Evolutionary conservation across 2,888 invertebrate species (phyloP), one percentile per base, ranked within the genome.

Genomic region (Fragum fragum): DNA sequence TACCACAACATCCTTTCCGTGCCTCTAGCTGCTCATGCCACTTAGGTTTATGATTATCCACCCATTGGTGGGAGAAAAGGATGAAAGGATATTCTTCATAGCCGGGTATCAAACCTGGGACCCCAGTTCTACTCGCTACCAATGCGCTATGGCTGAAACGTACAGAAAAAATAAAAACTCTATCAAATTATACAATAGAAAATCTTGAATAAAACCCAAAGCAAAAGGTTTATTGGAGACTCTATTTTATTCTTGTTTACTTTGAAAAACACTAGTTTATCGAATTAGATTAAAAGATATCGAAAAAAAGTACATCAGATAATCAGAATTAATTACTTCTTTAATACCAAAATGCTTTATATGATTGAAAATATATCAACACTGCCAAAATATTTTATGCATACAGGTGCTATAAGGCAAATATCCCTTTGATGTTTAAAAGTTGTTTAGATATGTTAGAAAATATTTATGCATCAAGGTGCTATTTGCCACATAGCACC

Each of bases 381-480:
- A 57, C 39, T 39, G 29, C 23, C 18, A 32, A 73, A 21, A 55
- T 16, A 1, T 21, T 36, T n/a, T 39, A 73, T 39, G n/a, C 23
- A 47, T 42, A 39, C 57, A 36, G 59, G 36, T 57, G 32, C 73
- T 36, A 73, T 59, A 14, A 59, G 73, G n/a, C 59, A 57, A 55
- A 59, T 73, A 59, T 32, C 57, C 57, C 39, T 28, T 73, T 73
- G 36, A 28, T 32, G 36, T 36, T 55, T 59, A 2, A 69, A 16
- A 53, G 18, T 53, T 18, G 7, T 53, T 18, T n/a, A 11, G 21
- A 53, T 53, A 39, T 39, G 39, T 6, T 14, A 39, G 39, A 14
- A 39, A 39, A 39, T 39, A 29, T 23, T 28, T 18, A 53, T 23
- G n/a, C n/a, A n/a, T n/a, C n/a, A n/a, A n/a, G n/a, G n/a, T n/a